phyloP scores from a whole-genome alignment of 2,113 vertebrate species.

The Galbula dea region DNA sequence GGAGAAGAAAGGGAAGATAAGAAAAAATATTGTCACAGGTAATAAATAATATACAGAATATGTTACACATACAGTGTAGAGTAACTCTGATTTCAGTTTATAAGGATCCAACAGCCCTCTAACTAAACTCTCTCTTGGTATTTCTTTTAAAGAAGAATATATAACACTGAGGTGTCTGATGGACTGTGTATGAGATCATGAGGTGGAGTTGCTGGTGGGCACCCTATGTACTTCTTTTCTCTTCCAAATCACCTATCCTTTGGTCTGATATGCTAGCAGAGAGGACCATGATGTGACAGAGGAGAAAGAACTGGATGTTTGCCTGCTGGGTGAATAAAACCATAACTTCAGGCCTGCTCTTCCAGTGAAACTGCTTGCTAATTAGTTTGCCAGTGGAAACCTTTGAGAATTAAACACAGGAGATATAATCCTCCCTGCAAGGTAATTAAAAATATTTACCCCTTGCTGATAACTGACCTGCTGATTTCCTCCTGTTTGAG shows the following conservation, averaged over 20 bases:
- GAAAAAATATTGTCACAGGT: not conserved
- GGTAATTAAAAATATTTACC: slow-evolving; percentile 54
- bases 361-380: not conserved
- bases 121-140: not conserved
- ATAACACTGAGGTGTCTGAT: not conserved
- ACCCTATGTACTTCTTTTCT: not conserved
- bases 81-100: not conserved
- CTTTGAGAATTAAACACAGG: not conserved
- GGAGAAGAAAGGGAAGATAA: not conserved
- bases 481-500: not conserved
- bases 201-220: not conserved
- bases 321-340: not conserved
- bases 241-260: not conserved
- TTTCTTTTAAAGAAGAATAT: not conserved
- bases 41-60: not conserved
- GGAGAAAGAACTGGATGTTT: not conserved
- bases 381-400: slow-evolving; percentile 22
- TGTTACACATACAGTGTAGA: too few species aligned
- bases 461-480: slow-evolving; percentile 22
- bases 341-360: not conserved
- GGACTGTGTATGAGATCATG: not conserved
- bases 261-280: not conserved
- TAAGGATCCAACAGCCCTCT: not conserved
- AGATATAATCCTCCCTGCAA: not conserved
- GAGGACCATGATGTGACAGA: not conserved